Evolutionary conservation across 2,888 invertebrate genomes (phyloP).

Genomic region (Chrysolina oricalcia): DNA sequence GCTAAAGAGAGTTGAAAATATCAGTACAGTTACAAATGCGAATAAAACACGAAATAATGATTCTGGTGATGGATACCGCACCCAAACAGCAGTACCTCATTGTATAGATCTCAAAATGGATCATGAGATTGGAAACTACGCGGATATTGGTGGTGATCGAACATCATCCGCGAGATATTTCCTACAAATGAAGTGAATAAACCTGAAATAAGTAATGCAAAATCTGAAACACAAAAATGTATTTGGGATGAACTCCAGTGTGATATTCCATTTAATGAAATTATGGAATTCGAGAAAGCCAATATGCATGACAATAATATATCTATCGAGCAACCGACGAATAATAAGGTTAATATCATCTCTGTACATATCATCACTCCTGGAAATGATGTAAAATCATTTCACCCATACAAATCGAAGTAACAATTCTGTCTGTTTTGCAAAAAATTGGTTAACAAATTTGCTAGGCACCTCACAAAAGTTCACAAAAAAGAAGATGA

Average conservation of each 20-base stretch:
- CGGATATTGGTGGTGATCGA: no score
- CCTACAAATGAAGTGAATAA: no score
- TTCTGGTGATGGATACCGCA: no score
- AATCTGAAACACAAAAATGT: no score
- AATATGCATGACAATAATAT: background rate
- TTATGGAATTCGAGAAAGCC: background rate
- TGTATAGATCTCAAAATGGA: no score
- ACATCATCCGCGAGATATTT: no score
- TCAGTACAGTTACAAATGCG: no score
- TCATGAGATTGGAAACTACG: no score
- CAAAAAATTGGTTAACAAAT: constrained; percentile 22
- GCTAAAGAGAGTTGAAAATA: no score
- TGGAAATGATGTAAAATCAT: background rate
- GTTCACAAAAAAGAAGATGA: constrained; percentile 23
- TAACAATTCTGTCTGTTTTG: constrained; percentile 23
- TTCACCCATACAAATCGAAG: background rate
- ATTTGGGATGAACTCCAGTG: constrained; percentile 23
- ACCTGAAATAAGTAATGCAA: no score
- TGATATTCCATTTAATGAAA: constrained; percentile 2
- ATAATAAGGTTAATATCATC: constrained; percentile 22
- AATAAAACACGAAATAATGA: no score
- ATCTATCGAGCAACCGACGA: background rate
- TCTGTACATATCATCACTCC: constrained; percentile 4
- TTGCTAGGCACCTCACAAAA: constrained; percentile 20
- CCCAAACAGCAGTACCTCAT: no score